phyloP scores from a whole-genome alignment of 2,888 invertebrate genomes.

The Metalampra italica region DNA sequence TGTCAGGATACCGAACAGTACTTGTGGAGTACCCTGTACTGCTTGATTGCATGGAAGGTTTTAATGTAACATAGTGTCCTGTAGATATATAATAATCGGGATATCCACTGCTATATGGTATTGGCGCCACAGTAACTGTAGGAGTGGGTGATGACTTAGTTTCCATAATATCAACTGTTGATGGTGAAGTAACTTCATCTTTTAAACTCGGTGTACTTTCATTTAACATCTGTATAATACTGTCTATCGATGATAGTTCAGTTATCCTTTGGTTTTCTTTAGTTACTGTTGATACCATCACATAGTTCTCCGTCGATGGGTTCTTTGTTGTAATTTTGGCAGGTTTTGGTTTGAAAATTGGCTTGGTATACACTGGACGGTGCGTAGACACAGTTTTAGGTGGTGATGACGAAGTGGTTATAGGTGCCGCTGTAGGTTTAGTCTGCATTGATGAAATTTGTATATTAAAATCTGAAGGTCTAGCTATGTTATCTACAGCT shows the following conservation, averaged over 20 bases:
- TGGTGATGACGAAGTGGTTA: constrained; percentile 44
- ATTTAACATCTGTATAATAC: constrained; percentile 83
- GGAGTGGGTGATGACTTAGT: constrained; percentile 63
- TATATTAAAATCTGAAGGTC: constrained; percentile 72
- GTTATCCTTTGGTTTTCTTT: constrained; percentile 64
- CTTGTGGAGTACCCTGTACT: constrained; percentile 13
- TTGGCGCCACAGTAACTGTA: constrained; percentile 39
- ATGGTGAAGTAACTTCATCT: constrained; percentile 51
- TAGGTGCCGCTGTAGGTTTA: constrained; percentile 57
- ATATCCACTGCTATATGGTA: constrained; percentile 51
- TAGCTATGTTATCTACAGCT: constrained; percentile 69
- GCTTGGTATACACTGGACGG: constrained; percentile 63
- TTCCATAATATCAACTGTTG: constrained; percentile 44
- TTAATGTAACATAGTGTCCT: constrained; percentile 64
- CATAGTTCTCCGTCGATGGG: constrained; percentile 71
- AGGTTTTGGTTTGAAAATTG: constrained; percentile 78
- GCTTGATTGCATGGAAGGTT: constrained; percentile 46
- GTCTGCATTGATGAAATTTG: constrained; percentile 72
- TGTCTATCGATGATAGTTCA: constrained; percentile 67
- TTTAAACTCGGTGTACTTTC: constrained; percentile 62
- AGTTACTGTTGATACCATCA: constrained; percentile 77
- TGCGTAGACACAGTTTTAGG: constrained; percentile 61
- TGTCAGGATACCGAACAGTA: constrained; percentile 23
- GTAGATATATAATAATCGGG: constrained; percentile 50
- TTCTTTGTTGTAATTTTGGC: constrained; percentile 23